phyloP scores from a whole-genome alignment of 2,113 vertebrate genomes.

The Pantherophis guttatus region DNA sequence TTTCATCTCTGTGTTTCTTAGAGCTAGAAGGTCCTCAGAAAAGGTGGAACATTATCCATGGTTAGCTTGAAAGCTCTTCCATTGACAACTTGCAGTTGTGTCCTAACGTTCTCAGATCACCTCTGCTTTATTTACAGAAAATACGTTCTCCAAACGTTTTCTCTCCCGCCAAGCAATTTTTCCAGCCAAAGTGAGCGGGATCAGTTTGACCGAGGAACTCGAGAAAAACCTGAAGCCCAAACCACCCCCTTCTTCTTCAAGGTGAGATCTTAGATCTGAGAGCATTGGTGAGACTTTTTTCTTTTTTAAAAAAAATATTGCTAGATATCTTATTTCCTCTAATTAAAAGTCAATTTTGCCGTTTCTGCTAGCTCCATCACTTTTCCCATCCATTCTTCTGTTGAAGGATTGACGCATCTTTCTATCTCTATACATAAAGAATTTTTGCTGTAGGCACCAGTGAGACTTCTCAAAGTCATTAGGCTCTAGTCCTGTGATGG shows the following conservation, averaged over 20 bases:
- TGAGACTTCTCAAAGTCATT: no score
- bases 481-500: no score
- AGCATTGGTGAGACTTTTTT: not conserved
- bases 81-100: not conserved
- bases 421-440: not conserved
- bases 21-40: not conserved
- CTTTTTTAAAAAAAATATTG: not conserved
- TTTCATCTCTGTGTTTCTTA: not conserved
- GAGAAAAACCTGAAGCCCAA: constrained; percentile 34
- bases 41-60: not conserved
- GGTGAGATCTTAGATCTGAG: constrained; percentile 20
- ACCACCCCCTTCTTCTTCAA: constrained; percentile 20
- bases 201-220: constrained; percentile 49
- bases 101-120: not conserved
- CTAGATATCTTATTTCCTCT: not conserved
- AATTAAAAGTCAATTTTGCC: not conserved
- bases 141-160: constrained; percentile 36
- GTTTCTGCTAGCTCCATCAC: not conserved
- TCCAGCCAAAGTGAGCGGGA: constrained; percentile 51
- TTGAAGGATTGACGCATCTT: not conserved
- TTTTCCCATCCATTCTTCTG: not conserved
- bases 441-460: not conserved
- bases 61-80: not conserved
- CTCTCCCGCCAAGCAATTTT: constrained; percentile 49
- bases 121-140: constrained; percentile 44